Evolutionary conservation across 2,888 invertebrate species (phyloP), one percentile per base, ranked within the genome.

Genomic region (Acrobasis consociella): DNA sequence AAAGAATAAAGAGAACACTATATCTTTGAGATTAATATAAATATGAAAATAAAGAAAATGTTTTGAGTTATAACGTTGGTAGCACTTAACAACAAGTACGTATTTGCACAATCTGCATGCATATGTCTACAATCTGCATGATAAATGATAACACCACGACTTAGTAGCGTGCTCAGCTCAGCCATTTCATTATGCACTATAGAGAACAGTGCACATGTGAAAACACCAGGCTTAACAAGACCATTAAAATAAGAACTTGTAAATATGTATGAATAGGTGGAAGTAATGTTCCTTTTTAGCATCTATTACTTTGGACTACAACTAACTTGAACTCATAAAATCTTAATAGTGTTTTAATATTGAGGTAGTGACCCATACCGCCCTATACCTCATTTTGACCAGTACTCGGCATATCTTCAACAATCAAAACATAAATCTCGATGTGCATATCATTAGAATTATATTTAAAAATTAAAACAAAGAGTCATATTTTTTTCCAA

Each of bases 51-150:
- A 1, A 42, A 1, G 7, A 42, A 42, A 8, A 42, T 3, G 0
- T 10, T 3, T 2, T 42, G 13, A 42, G 2, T 42, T 42, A 3
- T 10, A 10, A 39, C 39, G 42, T 42, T 10, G 42, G 42, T 42
- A 42, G 13, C 42, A 42, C 42, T 42, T 42, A 2, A 42, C 13
- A 42, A 42, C 7, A 42, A 42, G 42, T 42, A 42, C 2, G 10
- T 39, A 9, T 10, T 42, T 10, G 2, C 42, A 42, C 11, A n/a
- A 42, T 42, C 42, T 42, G n/a, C 42, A 42, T 11, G 42, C 42
- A 42, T 42, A 11, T 42, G 17, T 16, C 50, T 17, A 10, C 50
- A 50, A 50, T 50, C 50, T 50, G 50, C 50, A 50, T 50, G 50
- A 50, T 50, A 50, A 50, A 16, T 49, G 49, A 49, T 31, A 8